These are phyloP conservation scores for Aselliscus stoliczkanus DNA, from an alignment of 2,797 vertebrate species.

Conservation along the genomic window DNA sequence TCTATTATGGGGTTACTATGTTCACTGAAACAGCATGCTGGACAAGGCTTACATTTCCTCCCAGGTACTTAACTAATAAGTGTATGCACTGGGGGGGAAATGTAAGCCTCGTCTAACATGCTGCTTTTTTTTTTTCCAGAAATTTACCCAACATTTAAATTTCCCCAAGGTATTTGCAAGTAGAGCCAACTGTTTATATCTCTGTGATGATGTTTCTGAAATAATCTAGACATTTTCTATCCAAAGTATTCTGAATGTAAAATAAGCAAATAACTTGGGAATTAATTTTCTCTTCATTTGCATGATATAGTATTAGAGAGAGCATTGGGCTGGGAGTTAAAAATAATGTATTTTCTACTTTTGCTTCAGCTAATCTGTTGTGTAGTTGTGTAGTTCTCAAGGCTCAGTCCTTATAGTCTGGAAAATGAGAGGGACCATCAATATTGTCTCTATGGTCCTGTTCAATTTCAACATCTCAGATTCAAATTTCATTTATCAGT, in stretches of 20 bases:
- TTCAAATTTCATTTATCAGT: not conserved
- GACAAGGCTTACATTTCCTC: not conserved
- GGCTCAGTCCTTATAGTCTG: not conserved
- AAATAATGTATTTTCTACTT: not conserved
- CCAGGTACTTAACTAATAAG: not conserved
- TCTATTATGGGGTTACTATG: not conserved
- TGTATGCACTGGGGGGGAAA: no score
- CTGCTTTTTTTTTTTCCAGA: not conserved
- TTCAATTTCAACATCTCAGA: not conserved
- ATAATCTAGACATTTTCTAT: not conserved
- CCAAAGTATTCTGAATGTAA: not conserved
- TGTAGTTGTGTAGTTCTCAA: not conserved
- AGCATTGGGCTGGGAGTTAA: not conserved
- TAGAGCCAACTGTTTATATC: not conserved
- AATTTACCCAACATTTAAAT: not conserved
- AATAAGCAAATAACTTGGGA: not conserved
- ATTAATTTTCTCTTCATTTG: conserved; percentile 24
- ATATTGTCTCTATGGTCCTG: not conserved
- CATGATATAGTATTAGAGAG: not conserved
- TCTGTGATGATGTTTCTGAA: not conserved
- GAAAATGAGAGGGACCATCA: not conserved
- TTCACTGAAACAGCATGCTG: not conserved
- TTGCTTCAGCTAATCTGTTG: not conserved
- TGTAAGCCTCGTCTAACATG: no score
- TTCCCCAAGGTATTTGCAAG: not conserved